Percentiles rank a stretch among this genome's conserved stretches.
Conservation (phyloP, 2,113 vertebrate genomes). For the Muntiacus reevesi region DNA sequence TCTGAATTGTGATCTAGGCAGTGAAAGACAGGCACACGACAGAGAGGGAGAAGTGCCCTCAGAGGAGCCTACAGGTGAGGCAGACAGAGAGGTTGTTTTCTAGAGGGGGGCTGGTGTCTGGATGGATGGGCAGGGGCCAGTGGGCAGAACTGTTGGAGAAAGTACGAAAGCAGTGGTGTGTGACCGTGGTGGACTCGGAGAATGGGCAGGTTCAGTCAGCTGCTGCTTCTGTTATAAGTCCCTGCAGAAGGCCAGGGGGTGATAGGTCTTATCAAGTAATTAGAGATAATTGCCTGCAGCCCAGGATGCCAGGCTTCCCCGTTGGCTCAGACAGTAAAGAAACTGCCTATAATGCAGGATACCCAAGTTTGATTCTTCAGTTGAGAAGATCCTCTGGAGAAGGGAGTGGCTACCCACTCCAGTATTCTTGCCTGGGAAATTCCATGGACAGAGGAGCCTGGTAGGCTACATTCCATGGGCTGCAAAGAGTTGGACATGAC, state of each 20-base stretch:
- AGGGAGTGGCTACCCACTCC: background rate
- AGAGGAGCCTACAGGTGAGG: background rate
- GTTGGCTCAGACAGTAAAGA: background rate
- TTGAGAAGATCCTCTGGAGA: background rate
- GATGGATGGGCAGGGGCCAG: background rate
- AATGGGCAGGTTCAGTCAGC: background rate
- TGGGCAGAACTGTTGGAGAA: background rate
- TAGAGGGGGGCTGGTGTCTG: background rate
- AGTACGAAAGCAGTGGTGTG: background rate
- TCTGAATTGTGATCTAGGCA: background rate
- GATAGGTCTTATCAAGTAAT: background rate
- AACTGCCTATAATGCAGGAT: background rate
- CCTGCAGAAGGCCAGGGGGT: background rate
- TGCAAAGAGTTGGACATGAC: background rate
- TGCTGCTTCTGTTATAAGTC: fast-evolving
- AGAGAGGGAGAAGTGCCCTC: background rate
- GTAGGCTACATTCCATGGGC: background rate
- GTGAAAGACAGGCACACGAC: background rate
- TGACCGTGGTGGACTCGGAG: too few species aligned
- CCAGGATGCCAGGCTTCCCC: background rate
- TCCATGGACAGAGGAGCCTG: background rate
- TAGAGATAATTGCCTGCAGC: background rate
- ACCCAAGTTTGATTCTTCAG: background rate
- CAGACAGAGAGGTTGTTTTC: background rate
- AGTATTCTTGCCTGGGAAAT: background rate